A percentile compares a stretch with the other conserved stretches of the same genome.
These are phyloP conservation scores for Lasioglossum lativentre DNA, from an alignment of 2,888 invertebrate genomes.

Conservation along the genomic window DNA sequence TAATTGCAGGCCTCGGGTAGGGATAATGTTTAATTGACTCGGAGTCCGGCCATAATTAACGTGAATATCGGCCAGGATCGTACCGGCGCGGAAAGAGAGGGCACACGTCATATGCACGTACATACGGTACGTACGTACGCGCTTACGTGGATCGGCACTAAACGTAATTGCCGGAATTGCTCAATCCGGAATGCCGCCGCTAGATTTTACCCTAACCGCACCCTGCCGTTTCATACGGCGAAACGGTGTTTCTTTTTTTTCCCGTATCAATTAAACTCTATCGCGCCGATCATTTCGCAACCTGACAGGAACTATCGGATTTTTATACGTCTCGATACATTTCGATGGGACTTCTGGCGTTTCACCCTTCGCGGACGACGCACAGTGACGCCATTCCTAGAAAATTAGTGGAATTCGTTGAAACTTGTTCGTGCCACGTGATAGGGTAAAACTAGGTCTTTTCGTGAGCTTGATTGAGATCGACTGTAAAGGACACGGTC, in stretches of 20 bases:
- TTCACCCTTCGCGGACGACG: too few species aligned
- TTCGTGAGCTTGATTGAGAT: too few species aligned
- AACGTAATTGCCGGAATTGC: conserved; percentile 77
- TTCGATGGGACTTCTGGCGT: neutral
- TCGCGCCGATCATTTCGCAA: conserved; percentile 33
- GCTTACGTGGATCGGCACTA: conserved; percentile 70
- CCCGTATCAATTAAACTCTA: conserved; percentile 26
- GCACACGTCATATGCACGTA: neutral
- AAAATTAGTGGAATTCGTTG: too few species aligned
- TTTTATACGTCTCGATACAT: neutral
- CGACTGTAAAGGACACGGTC: too few species aligned
- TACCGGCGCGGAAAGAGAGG: conserved; percentile 46
- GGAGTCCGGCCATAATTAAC: conserved; percentile 67
- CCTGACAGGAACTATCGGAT: neutral
- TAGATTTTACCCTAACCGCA: conserved; percentile 64
- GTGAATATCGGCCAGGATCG: conserved; percentile 72
- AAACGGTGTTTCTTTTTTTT: conserved; percentile 28
- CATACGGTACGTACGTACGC: conserved; percentile 43
- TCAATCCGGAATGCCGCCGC: conserved; percentile 63
- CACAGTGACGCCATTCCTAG: too few species aligned
- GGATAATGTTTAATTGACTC: conserved; percentile 72
- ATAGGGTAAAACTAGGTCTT: too few species aligned
- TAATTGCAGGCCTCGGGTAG: conserved; percentile 46
- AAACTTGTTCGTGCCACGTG: too few species aligned
- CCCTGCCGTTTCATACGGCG: conserved; percentile 40